Evolutionary conservation across 2,888 invertebrate species (phyloP).

Genomic region (Leucophenga maculata): DNA sequence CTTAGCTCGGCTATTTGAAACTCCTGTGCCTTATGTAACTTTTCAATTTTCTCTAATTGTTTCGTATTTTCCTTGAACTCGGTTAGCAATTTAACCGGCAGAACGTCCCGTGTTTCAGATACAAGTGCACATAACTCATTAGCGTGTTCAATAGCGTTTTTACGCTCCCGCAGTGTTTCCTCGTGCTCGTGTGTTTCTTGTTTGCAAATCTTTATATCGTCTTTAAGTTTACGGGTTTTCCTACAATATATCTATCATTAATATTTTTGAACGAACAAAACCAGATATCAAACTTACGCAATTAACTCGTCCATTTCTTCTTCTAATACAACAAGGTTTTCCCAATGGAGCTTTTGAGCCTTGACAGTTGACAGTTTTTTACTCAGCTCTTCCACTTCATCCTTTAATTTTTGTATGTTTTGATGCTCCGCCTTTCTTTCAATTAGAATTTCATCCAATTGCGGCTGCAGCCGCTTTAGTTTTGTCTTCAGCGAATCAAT

Average conservation of each 20-base stretch:
- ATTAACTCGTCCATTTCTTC: conserved; percentile 50
- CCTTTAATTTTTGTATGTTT: conserved; percentile 40
- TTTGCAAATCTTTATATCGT: conserved; percentile 39
- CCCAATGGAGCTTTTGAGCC: conserved; percentile 42
- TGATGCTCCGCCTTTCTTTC: conserved; percentile 41
- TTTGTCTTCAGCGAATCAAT: conserved; percentile 39
- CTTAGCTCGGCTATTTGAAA: conserved; percentile 22
- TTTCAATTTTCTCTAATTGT: conserved; percentile 34
- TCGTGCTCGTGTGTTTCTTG: conserved; percentile 40
- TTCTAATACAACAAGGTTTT: conserved; percentile 56
- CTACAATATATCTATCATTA: conserved; percentile 35
- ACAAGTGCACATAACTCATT: conserved; percentile 41
- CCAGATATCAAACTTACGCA: conserved; percentile 38
- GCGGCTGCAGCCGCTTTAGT: conserved; percentile 36
- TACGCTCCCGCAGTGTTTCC: conserved; percentile 43
- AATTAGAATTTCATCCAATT: conserved; percentile 33
- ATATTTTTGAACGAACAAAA: conserved; percentile 6
- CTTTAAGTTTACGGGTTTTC: conserved; percentile 29
- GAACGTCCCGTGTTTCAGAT: conserved; percentile 40
- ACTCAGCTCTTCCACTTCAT: conserved; percentile 35
- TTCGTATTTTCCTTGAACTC: conserved; percentile 26
- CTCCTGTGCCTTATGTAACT: neutral
- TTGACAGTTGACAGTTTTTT: conserved; percentile 37
- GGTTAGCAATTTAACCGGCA: conserved; percentile 41
- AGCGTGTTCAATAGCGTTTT: conserved; percentile 39